Percentiles rank a stretch among this genome's conserved stretches.
Evolutionary conservation across 1,140 invertebrate genomes (phyloP).

Genomic region (Anagrus nilaparvatae): DNA sequence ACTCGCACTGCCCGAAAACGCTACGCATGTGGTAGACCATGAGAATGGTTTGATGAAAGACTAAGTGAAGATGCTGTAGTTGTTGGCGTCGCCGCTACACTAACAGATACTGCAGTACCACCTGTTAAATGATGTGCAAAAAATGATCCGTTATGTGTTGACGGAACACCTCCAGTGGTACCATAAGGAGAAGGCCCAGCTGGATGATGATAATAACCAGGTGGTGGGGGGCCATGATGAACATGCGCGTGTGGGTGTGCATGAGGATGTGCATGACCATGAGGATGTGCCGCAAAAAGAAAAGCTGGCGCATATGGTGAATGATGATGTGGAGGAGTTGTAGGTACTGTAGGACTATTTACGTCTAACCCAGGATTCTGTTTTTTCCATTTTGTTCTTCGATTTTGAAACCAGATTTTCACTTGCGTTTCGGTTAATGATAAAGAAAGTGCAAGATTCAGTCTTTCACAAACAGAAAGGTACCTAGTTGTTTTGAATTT

Average conservation of each 20-base stretch:
- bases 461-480: slow-evolving; percentile 91
- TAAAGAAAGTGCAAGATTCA: slow-evolving; percentile 90
- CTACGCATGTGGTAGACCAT: slow-evolving; percentile 39
- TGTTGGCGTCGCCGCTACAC: slow-evolving; percentile 21
- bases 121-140: slow-evolving; percentile 33
- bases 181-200: slow-evolving; percentile 29
- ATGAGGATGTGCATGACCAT: slow-evolving; percentile 36
- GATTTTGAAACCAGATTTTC: slow-evolving; percentile 95
- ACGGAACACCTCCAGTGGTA: slow-evolving; percentile 35
- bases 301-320: slow-evolving; percentile 38
- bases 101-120: slow-evolving; percentile 26
- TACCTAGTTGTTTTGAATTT: slow-evolving; percentile 99
- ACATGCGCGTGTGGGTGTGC: slow-evolving; percentile 35
- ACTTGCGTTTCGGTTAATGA: slow-evolving; percentile 97
- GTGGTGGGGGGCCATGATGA: slow-evolving; percentile 31
- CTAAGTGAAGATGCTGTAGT: slow-evolving; percentile 27
- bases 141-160: too few relatives aligned
- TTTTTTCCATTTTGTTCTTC: slow-evolving; percentile 99
- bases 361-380: slow-evolving; percentile 98
- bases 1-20: slow-evolving; percentile 19
- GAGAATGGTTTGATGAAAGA: slow-evolving; percentile 29
- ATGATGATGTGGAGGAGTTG: slow-evolving; percentile 51
- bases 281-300: slow-evolving; percentile 37
- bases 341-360: slow-evolving; percentile 86
- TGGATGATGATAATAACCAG: slow-evolving; percentile 37